Evolutionary conservation across 1,140 invertebrate genomes (phyloP).

Genomic region (Carcinoscorpius rotundicauda): DNA sequence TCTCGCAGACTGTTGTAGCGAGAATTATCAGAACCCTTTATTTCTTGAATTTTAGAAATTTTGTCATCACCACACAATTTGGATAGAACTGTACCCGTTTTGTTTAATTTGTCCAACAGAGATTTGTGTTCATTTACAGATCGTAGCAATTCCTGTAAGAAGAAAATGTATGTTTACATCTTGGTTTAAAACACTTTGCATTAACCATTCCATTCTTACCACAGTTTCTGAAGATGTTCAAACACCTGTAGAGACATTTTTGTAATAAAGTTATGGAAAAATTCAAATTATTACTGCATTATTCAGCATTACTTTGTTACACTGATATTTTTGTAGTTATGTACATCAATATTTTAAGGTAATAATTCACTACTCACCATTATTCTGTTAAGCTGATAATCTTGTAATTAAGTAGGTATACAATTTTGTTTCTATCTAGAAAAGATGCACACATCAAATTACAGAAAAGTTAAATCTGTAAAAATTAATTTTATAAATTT

Average conservation of each 20-base stretch:
- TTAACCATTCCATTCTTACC: not conserved
- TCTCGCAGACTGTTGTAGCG: constrained; percentile 70
- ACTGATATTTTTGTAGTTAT: too few relatives aligned
- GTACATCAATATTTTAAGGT: too few relatives aligned
- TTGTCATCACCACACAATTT: constrained; percentile 78
- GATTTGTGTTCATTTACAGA: constrained; percentile 88
- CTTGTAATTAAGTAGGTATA: too few relatives aligned
- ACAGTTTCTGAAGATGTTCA: too few relatives aligned
- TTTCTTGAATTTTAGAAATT: constrained; percentile 66
- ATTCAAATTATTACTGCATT: too few relatives aligned
- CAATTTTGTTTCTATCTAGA: not conserved
- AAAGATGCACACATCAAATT: not conserved
- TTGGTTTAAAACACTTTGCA: not conserved
- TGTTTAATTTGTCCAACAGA: constrained; percentile 86
- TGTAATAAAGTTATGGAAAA: too few relatives aligned
- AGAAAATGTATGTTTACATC: not conserved
- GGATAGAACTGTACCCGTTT: constrained; percentile 77
- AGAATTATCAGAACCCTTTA: constrained; percentile 76
- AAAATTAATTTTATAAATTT: not conserved
- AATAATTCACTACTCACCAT: too few relatives aligned
- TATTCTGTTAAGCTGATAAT: too few relatives aligned
- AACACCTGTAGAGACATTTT: too few relatives aligned
- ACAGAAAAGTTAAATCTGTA: not conserved
- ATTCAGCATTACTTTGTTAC: too few relatives aligned
- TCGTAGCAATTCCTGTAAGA: constrained; percentile 53